Conservation (phyloP, 2,797 vertebrate genomes). For the Sebastes glaucus region DNA sequence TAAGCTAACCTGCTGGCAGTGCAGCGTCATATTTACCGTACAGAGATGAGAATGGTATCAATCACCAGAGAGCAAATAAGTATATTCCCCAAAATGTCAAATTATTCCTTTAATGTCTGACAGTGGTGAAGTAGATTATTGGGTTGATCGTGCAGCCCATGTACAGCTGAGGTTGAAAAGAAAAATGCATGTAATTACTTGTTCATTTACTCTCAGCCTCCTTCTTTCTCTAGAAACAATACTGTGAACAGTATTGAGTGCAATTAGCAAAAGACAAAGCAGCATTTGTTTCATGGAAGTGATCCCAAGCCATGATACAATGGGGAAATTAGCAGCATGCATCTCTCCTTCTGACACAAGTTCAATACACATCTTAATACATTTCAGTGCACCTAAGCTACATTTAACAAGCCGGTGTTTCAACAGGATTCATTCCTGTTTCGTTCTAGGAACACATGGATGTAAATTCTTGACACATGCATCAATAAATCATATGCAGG, state of each 20-base stretch:
- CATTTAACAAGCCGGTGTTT: background rate
- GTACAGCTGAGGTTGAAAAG: background rate
- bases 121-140: background rate
- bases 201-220: background rate
- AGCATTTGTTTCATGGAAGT: background rate
- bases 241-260: background rate
- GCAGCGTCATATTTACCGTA: background rate
- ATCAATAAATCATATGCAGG: background rate
- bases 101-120: background rate
- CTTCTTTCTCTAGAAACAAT: background rate
- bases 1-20: background rate
- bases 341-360: constrained; percentile 14
- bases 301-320: background rate
- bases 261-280: constrained; percentile 11
- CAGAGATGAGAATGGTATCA: too few relatives aligned
- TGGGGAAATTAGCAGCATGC: background rate
- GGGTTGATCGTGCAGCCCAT: background rate
- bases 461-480: background rate
- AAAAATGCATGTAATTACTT: constrained; percentile 25
- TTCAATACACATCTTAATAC: background rate
- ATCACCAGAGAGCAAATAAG: background rate
- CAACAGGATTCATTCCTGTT: background rate
- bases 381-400: background rate
- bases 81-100: background rate
- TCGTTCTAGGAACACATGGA: background rate